Evolutionary conservation across 1,140 invertebrate genomes (phyloP), one percentile per base, ranked within the genome.

Genomic region (Philaenus spumarius): DNA sequence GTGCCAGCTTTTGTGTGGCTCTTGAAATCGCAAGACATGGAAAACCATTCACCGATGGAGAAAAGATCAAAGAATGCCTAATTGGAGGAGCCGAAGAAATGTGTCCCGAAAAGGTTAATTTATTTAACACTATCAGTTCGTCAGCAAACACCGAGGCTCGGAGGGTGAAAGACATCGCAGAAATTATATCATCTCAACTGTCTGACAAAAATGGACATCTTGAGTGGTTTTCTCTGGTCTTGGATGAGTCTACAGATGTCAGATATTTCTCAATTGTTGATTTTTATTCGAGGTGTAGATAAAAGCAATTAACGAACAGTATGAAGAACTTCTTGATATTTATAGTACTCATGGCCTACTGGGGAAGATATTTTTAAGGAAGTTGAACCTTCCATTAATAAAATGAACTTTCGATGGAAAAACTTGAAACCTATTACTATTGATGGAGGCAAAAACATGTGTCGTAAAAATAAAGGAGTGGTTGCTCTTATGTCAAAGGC

Each of bases 61-160:
- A 72, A 67, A 45, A 69, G 43, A 55, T 70, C 48, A 70, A 71
- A 66, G 46, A 65, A 58, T 71, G 67, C 61, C 34, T 68, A 61
- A 68, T 64, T 45, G 61, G 65, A 62, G 68, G 67, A 58, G 68
- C 60, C 42, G 62, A 71, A 65, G 58, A 68, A 64, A 62, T 71
- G 26, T 68, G 66, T 64, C 66, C 68, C 15, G 64, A 68, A 42
- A 62, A 66, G 62, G 62, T 37, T 58, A 64, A 63, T 23, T 30
- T 59, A 56, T 61, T 69, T 58, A 46, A 40, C 63, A 64, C 47
- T 55, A 39, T 62, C 57, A 64, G 59, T 66, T 61, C 66, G 47
- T 68, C 62, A 62, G 59, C 57, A 56, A 64, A 59, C 58, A 65
- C 59, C 20, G 53, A 55, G 22, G 55, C 62, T 53, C 23, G 60